Percentiles rank a stretch among this genome's conserved stretches.
phyloP scores from a whole-genome alignment of 2,113 vertebrate species.

The Plotosus lineatus region DNA sequence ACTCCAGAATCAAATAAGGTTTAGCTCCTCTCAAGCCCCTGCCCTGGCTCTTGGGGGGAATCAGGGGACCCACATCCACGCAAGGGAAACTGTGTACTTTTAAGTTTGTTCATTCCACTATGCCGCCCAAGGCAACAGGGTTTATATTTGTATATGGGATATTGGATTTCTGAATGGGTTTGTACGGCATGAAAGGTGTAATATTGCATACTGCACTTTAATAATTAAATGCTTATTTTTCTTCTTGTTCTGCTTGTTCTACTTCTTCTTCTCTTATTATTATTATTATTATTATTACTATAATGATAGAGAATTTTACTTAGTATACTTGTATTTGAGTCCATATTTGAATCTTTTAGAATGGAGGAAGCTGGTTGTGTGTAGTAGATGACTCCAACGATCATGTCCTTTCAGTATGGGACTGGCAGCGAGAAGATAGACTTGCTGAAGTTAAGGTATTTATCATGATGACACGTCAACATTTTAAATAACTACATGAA shows the following conservation, averaged over 20 bases:
- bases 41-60: too few species aligned
- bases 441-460: conserved; percentile 91
- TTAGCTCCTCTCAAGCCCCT: too few species aligned
- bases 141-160: too few species aligned
- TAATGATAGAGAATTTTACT: background rate
- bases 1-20: too few species aligned
- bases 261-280: too few species aligned
- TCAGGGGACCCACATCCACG: too few species aligned
- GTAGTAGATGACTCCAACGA: conserved; percentile 95
- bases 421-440: conserved; percentile 94
- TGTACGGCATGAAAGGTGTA: background rate
- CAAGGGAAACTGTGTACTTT: too few species aligned
- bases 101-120: too few species aligned
- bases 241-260: too few species aligned
- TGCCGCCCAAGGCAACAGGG: too few species aligned
- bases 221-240: too few species aligned
- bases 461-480: background rate
- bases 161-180: background rate
- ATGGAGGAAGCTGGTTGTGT: conserved; percentile 90
- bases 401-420: conserved; percentile 95
- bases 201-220: background rate
- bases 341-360: conserved; percentile 68
- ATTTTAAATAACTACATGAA: background rate
- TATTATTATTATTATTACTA: too few species aligned
- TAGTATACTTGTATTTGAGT: conserved; percentile 4